These are phyloP conservation scores for Acanthisitta chloris DNA, from an alignment of 2,113 vertebrate genomes.

Conservation along the genomic window DNA sequence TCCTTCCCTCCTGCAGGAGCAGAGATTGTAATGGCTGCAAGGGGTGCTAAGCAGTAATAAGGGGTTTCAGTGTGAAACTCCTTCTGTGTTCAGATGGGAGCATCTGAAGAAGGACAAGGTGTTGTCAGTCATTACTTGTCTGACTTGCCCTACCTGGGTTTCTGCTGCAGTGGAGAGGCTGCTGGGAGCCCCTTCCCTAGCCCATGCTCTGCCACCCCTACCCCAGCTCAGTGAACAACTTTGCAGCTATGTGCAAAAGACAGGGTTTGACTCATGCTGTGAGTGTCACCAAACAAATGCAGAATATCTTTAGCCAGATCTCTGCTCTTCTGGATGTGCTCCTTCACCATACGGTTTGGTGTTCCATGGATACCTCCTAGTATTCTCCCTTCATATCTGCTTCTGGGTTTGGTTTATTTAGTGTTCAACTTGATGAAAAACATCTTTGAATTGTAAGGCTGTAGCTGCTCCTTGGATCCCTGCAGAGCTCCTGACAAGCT, in stretches of 20 bases:
- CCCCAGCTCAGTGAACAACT: neutral
- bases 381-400: neutral
- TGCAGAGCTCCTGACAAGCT: neutral
- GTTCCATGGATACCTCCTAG: neutral
- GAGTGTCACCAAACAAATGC: neutral
- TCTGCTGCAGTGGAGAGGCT: neutral
- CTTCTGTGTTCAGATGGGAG: neutral
- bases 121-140: neutral
- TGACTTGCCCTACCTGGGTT: neutral
- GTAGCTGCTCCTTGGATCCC: neutral
- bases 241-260: neutral
- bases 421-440: neutral
- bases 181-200: neutral
- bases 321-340: neutral
- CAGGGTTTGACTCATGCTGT: neutral
- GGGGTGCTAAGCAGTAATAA: neutral
- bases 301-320: neutral
- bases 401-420: neutral
- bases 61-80: neutral
- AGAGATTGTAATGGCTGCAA: neutral
- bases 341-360: neutral
- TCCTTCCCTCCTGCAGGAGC: neutral
- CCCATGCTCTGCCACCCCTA: neutral
- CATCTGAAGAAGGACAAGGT: neutral
- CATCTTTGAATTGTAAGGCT: neutral